Evolutionary conservation across 2,113 vertebrate genomes (phyloP), one percentile per base, ranked within the genome.

Genomic region (Leptosomus discolor): DNA sequence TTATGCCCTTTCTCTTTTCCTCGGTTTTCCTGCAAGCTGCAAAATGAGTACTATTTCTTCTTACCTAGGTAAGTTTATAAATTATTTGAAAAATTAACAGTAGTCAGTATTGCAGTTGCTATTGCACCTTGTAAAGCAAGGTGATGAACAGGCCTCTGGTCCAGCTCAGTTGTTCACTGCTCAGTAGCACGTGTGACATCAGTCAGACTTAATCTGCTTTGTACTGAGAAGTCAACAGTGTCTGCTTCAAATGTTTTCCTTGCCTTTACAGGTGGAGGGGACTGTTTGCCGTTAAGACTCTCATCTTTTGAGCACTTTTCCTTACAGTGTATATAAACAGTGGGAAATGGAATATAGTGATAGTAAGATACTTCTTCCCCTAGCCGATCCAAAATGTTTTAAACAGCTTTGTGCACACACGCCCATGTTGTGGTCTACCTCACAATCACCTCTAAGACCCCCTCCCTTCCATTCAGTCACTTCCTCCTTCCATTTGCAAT

Each of bases 111-210:
- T 64, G 39, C 32, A 64, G 32, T 60, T 68, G 68, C 21, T 79
- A 37, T 50, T 73, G n/a, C 12, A 45, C 9, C 84, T 41, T 17
- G 17, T 61, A 56, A 76, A 85, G 48, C 46, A 89, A 68, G 15
- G 29, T 50, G 58, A 60, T 20, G 12, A 51, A n/a, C 13, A 60
- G 34, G 30, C 30, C 22, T 39, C 12, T 53, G 16, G 57, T 82
- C 41, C 53, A 75, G 29, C 1, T 34, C 70, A 68, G 27, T 2
- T 90, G 30, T 14, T 91, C 50, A 34, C 61, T 71, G 39, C 15
- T 85, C 56, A 73, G 61, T 12, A 70, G 43, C 53, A 71, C 0
- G 0, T 43, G 10, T 6, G 4, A 51, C 29, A 60, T 56, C 43
- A 43, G 17, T 17, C 48, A 41, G 12, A 21, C 9, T 91, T 34